Percentiles rank a stretch among this genome's conserved stretches.
These are phyloP conservation scores for Barnardius zonarius DNA, from an alignment of 2,113 vertebrate genomes.

Conservation along the genomic window DNA sequence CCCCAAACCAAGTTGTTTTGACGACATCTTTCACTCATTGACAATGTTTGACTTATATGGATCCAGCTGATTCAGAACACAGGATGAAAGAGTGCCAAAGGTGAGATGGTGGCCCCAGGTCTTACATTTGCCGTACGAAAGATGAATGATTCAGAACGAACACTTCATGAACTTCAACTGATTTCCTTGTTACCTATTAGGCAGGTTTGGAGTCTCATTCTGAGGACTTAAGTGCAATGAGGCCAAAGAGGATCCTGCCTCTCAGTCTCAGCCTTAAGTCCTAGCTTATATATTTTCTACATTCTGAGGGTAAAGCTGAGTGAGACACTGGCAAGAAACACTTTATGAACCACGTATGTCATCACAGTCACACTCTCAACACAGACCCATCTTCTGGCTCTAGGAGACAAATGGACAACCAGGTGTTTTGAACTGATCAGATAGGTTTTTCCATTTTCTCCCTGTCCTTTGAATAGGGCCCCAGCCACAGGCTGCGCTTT, in stretches of 20 bases:
- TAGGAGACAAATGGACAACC: background rate
- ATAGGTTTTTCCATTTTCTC: background rate
- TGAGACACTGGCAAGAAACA: background rate
- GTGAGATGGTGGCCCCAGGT: background rate
- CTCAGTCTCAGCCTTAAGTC: background rate
- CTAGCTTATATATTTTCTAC: background rate
- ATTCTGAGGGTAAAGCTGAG: background rate
- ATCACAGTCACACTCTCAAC: background rate
- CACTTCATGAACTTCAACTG: background rate
- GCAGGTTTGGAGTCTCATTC: background rate
- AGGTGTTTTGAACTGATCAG: background rate
- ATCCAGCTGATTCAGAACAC: background rate
- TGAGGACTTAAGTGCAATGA: background rate
- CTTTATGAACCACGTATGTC: background rate
- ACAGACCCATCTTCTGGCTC: background rate
- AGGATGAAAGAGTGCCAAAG: background rate
- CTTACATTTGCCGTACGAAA: background rate
- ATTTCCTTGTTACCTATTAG: background rate
- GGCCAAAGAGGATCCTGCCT: background rate
- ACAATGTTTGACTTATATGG: background rate
- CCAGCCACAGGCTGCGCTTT: accelerated
- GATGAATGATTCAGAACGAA: background rate
- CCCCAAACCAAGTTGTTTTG: background rate
- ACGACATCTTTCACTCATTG: background rate
- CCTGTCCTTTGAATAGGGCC: background rate